Evolutionary conservation across 1,140 invertebrate genomes (phyloP).

Genomic region (Diabrotica virgifera): DNA sequence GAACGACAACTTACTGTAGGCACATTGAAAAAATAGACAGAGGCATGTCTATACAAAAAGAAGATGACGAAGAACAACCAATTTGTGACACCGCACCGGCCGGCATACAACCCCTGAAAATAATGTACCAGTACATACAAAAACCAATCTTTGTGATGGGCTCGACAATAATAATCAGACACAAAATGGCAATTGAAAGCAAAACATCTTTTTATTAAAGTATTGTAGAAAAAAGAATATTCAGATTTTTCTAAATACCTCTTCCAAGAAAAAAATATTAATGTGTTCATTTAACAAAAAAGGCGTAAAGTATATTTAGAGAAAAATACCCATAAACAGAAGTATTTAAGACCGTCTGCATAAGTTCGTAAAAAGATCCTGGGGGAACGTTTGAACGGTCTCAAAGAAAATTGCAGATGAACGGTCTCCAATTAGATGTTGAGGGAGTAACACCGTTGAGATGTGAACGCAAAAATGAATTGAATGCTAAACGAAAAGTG

Average conservation of each 20-base stretch:
- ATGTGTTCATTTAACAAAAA: background rate
- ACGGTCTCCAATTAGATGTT: slow-evolving; percentile 20
- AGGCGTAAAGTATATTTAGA: slow-evolving; percentile 5
- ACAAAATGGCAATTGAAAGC: too few relatives aligned
- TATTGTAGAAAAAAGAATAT: too few relatives aligned
- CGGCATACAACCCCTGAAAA: too few relatives aligned
- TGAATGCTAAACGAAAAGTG: slow-evolving; percentile 30
- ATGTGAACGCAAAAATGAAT: background rate
- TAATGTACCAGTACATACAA: background rate
- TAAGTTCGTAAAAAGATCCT: slow-evolving; percentile 9
- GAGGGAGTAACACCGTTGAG: background rate
- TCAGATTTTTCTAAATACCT: too few relatives aligned
- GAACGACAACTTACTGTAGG: too few relatives aligned
- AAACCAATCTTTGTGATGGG: background rate
- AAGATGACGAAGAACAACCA: too few relatives aligned
- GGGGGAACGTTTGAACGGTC: slow-evolving; percentile 10
- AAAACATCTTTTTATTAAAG: too few relatives aligned
- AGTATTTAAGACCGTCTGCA: slow-evolving; percentile 7
- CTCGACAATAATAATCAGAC: background rate
- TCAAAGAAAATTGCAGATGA: slow-evolving; percentile 21
- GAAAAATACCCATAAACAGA: slow-evolving; percentile 15
- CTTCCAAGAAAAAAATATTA: too few relatives aligned
- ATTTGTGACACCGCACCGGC: too few relatives aligned
- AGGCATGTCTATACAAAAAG: too few relatives aligned
- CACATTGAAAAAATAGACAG: too few relatives aligned